Base-by-base conservation (phyloP, 1,140 invertebrate species). In the Heliconius melpomene region DNA sequence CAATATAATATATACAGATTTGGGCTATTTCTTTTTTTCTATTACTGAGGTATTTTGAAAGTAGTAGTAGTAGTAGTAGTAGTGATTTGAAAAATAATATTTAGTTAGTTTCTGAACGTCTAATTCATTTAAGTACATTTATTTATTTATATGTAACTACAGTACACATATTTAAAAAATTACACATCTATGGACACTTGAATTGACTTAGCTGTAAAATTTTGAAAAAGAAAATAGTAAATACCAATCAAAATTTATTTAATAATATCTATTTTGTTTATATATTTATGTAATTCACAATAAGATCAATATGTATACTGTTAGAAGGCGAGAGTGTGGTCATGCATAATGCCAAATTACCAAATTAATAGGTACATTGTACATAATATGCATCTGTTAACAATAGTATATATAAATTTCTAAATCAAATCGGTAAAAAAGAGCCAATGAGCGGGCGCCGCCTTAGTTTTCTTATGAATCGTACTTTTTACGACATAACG, bases 111-210 rank as follows among this genome's bases (percentile, higher is more conserved):
- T 66, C 60, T 66, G 36, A 36, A 72, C 13, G 36, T 38, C 36
- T 72, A 52, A 18, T 57, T 9, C n/a, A 57, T 57, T 57, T 57
- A 57, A 57, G 54, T 57, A 72, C 71, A 38, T 40, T 72, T 29
- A 71, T 36, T 16, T 32, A 38, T 40, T 72, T 29, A 71, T 36
- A 29, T 32, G 26, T 29, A 29, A 71, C 71, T 72, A 72, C 71
- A 72, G 36, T 72, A 72, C 71, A 72, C 32, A 38, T 72, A 66
- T 66, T 66, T 72, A 36, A 72, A 72, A 72, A 72, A 72, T 72
- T 72, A 72, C 71, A 72, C 71, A 66, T 66, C 60, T 72, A 72
- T 72, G 71, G 71, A 72, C 71, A 72, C 36, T 72, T 72, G 71
- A 72, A 72, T 72, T 72, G 71, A 72, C 71, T 72, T 72, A 72